Conservation (phyloP, 64 coral and sea anemone species). For the Pocillopora damicornis region DNA sequence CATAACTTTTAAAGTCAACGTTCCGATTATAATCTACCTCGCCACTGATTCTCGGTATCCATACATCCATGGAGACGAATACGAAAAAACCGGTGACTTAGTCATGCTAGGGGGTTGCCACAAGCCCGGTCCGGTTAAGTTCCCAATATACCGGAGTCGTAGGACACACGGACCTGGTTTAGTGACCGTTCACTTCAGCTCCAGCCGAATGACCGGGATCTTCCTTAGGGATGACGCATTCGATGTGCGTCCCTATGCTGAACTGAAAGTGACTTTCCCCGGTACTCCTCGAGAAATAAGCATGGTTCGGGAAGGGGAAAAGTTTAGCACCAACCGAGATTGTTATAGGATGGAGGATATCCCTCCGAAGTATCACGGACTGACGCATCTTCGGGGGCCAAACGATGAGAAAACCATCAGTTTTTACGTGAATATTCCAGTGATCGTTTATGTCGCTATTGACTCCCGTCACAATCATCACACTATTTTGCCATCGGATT, state of each 20-base stretch:
- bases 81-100: slow-evolving; percentile 41
- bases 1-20: slow-evolving; percentile 54
- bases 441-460: slow-evolving; percentile 39
- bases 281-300: slow-evolving; percentile 48
- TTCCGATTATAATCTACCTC: slow-evolving; percentile 60
- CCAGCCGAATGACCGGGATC: slow-evolving; percentile 63
- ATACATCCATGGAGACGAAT: slow-evolving; percentile 59
- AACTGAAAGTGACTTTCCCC: slow-evolving; percentile 56
- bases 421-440: slow-evolving; percentile 50
- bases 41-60: slow-evolving; percentile 52
- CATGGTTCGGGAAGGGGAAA: slow-evolving; percentile 78
- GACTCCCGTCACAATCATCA: slow-evolving; percentile 28
- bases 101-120: slow-evolving; percentile 74
- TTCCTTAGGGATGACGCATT: slow-evolving; percentile 68
- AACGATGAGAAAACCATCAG: slow-evolving; percentile 32
- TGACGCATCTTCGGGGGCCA: slow-evolving; percentile 60
- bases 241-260: slow-evolving; percentile 53
- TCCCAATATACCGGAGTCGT: slow-evolving; percentile 74
- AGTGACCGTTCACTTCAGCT: slow-evolving; percentile 31
- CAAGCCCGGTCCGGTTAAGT: slow-evolving; percentile 28
- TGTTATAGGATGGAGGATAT: slow-evolving; percentile 78
- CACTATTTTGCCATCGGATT: slow-evolving; percentile 1
- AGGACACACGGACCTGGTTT: slow-evolving; percentile 54
- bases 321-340: slow-evolving; percentile 72
- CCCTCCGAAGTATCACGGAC: slow-evolving; percentile 72